Evolutionary conservation across 2,888 invertebrate genomes (phyloP).

Genomic region (Acanthosepion pharaonis): DNA sequence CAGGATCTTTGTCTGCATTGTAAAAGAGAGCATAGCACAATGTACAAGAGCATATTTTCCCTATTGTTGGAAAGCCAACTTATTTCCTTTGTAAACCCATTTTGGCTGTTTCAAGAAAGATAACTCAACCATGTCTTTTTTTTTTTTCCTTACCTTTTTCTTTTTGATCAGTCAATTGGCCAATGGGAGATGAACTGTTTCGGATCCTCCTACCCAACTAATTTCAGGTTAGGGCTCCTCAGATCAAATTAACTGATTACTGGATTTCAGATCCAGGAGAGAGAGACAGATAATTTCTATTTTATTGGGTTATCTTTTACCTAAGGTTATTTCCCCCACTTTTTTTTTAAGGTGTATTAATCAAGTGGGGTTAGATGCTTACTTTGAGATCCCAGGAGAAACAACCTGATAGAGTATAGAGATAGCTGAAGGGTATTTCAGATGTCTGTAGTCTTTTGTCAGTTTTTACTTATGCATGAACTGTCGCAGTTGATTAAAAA

Average conservation of each 20-base stretch:
- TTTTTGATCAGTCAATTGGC: not conserved
- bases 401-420: not conserved
- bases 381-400: not conserved
- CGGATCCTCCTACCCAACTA: not conserved
- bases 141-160: not conserved
- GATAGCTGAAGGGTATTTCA: not conserved
- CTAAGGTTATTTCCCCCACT: not conserved
- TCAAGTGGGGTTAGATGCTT: constrained; percentile 17
- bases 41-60: not conserved
- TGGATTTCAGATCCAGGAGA: not conserved
- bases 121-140: not conserved
- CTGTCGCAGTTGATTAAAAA: not conserved
- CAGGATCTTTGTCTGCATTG: not conserved
- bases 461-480: not conserved
- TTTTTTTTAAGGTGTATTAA: not conserved
- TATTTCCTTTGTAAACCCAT: not conserved
- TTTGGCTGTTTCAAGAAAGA: not conserved
- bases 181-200: not conserved
- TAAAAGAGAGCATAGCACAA: not conserved
- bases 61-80: not conserved
- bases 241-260: constrained; percentile 33
- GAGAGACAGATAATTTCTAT: not conserved
- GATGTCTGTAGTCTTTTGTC: not conserved
- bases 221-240: not conserved
- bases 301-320: not conserved